These are phyloP conservation scores for Syngnathus acus DNA, from an alignment of 2,797 vertebrate genomes.

Conservation along the genomic window DNA sequence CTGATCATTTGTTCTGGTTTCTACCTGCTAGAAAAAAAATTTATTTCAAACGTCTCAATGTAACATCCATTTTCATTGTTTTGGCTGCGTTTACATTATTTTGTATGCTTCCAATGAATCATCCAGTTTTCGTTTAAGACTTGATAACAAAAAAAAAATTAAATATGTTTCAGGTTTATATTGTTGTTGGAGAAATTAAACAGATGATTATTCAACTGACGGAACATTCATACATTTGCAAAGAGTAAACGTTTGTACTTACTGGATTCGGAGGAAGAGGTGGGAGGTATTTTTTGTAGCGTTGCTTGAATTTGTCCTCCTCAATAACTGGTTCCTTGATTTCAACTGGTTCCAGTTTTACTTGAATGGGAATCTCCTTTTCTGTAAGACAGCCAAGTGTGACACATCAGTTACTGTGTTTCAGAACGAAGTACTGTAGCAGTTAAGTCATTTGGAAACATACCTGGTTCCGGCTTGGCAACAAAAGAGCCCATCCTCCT, in stretches of 20 bases:
- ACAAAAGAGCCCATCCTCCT: slow-evolving; percentile 88
- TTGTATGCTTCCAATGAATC: neutral
- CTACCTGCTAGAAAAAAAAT: neutral
- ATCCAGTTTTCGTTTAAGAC: neutral
- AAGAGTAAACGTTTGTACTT: slow-evolving; percentile 26
- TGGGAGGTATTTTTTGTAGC: slow-evolving; percentile 78
- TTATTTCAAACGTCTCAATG: neutral
- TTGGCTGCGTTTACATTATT: neutral
- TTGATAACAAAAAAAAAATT: too few relatives aligned
- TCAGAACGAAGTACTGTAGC: neutral
- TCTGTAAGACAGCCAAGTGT: slow-evolving; percentile 51
- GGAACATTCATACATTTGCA: neutral
- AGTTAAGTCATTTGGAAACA: slow-evolving; percentile 16
- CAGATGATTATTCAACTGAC: neutral
- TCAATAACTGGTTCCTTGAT: slow-evolving; percentile 71
- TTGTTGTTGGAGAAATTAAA: too few relatives aligned
- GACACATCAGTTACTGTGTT: neutral
- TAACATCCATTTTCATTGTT: too few relatives aligned
- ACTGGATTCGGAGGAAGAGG: slow-evolving; percentile 73
- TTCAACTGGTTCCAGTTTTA: slow-evolving; percentile 78
- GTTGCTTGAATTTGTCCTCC: slow-evolving; percentile 78
- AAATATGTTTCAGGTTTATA: too few relatives aligned
- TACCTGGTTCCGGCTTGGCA: slow-evolving; percentile 81
- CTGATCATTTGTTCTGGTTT: neutral
- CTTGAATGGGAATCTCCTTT: slow-evolving; percentile 69